Conservation (phyloP, 53 echinoderm and acorn worm genomes). For the Temnopleurus reevesii region DNA sequence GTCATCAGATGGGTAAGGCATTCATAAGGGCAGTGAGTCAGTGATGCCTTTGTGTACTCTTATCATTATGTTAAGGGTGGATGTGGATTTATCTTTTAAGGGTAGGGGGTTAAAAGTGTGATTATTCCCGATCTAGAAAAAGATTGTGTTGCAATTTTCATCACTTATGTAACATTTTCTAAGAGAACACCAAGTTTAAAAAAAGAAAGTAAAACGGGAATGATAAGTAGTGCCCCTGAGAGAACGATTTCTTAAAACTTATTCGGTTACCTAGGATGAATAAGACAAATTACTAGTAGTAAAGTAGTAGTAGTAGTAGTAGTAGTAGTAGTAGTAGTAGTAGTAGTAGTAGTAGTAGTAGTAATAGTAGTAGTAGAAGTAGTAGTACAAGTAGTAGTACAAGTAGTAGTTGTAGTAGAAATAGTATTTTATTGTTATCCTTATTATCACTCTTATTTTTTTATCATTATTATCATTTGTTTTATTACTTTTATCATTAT, state of each 20-base stretch:
- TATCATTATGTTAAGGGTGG: neutral
- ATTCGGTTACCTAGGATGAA: neutral
- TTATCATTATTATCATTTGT: too few species aligned
- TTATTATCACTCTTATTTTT: too few species aligned
- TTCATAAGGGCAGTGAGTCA: too few species aligned
- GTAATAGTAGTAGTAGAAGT: conserved; percentile 15
- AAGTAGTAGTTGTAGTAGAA: neutral
- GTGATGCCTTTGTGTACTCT: neutral
- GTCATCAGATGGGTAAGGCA: neutral
- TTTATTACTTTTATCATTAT: too few species aligned
- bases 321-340: conserved; percentile 25
- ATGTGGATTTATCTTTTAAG: neutral
- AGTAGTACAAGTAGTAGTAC: conserved; percentile 8
- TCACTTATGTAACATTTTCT: too few species aligned
- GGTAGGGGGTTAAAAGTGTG: neutral
- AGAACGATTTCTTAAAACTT: neutral
- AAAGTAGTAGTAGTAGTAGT: conserved; percentile 20
- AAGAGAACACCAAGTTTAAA: too few species aligned
- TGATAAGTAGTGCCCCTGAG: too few species aligned
- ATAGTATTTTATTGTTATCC: too few species aligned
- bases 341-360: conserved; percentile 7
- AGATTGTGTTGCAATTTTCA: too few species aligned
- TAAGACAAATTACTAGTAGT: neutral
- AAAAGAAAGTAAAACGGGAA: too few species aligned
- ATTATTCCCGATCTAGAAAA: neutral